Conservation (phyloP, 2,797 vertebrate genomes). For the Anomalospiza imberbis region DNA sequence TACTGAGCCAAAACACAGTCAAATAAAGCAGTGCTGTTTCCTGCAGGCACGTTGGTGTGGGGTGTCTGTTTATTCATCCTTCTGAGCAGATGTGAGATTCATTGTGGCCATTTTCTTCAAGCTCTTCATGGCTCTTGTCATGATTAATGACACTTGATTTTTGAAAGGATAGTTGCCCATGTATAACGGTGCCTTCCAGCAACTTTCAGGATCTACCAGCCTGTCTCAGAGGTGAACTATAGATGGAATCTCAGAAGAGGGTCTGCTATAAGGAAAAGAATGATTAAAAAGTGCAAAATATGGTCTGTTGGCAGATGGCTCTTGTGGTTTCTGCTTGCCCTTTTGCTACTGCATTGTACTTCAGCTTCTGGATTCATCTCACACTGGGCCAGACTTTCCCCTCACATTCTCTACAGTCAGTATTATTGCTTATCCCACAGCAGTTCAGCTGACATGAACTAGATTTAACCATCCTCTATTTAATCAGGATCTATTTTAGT, state of each 20-base stretch:
- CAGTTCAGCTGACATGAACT: neutral
- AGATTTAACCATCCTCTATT: neutral
- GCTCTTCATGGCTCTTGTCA: neutral
- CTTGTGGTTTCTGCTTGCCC: neutral
- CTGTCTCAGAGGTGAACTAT: slow-evolving; percentile 48
- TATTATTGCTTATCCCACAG: neutral
- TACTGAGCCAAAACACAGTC: neutral
- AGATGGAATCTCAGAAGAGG: neutral
- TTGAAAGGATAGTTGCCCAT: neutral
- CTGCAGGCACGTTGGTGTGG: neutral
- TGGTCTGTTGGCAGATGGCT: neutral
- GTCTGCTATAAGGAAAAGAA: neutral
- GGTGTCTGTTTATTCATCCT: neutral
- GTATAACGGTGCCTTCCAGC: slow-evolving; percentile 5
- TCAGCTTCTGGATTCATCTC: neutral
- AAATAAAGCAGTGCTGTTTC: neutral
- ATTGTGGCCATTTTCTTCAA: neutral
- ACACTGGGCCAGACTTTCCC: neutral
- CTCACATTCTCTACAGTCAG: neutral
- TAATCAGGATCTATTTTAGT: neutral
- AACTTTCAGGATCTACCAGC: neutral
- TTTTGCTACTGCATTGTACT: neutral
- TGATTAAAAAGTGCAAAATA: neutral
- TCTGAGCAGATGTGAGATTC: neutral
- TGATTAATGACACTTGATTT: slow-evolving; percentile 35